phyloP scores from a whole-genome alignment of 2,888 invertebrate species.

The Lasius fuliginosus region DNA sequence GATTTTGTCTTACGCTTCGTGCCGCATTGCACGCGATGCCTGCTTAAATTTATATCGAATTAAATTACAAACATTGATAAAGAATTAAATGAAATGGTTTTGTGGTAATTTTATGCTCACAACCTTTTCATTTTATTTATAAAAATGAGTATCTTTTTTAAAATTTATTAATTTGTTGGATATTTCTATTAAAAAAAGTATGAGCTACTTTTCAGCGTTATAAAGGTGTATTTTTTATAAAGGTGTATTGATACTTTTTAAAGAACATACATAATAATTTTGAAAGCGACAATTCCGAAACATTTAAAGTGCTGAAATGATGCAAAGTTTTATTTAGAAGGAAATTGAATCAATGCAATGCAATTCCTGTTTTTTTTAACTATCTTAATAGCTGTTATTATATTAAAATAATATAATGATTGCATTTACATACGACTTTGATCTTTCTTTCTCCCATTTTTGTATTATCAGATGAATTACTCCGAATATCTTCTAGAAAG shows the following conservation, averaged over 20 bases:
- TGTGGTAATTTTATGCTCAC: conserved; percentile 20
- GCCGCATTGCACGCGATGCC: conserved; percentile 21
- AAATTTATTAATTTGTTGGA: not conserved
- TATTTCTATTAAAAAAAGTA: not conserved
- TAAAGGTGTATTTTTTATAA: no score
- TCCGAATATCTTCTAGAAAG: not conserved
- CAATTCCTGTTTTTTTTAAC: not conserved
- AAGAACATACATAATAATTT: not conserved
- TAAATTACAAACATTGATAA: conserved; percentile 49
- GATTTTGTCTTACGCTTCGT: conserved; percentile 61
- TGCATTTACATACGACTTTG: not conserved
- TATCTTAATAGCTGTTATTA: not conserved
- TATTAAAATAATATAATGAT: not conserved
- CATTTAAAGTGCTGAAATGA: not conserved
- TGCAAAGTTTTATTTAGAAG: not conserved
- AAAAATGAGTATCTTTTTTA: not conserved
- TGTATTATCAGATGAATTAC: not conserved
- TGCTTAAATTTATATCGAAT: conserved; percentile 59
- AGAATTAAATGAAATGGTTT: conserved; percentile 4
- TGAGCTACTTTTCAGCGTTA: not conserved
- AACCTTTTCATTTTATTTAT: conserved; percentile 26
- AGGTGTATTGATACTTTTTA: not conserved
- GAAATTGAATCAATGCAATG: not conserved
- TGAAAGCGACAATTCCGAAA: not conserved
- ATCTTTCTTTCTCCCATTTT: not conserved